These are phyloP conservation scores for Stomatorhinus ivindoensis DNA, from an alignment of 2,113 vertebrate species.

Conservation along the genomic window DNA sequence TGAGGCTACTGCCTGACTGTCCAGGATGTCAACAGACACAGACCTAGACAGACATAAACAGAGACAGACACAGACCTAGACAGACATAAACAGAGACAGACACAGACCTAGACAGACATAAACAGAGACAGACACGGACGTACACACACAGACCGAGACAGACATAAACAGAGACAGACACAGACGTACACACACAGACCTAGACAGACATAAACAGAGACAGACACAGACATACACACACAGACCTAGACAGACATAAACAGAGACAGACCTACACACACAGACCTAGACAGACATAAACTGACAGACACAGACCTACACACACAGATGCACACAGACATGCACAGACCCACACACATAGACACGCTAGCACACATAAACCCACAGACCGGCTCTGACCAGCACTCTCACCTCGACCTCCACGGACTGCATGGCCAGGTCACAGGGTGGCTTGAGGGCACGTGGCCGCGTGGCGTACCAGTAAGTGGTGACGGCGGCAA, in stretches of 20 bases:
- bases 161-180: too few species aligned
- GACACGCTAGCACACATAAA: not conserved
- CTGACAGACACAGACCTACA: not conserved
- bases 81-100: too few species aligned
- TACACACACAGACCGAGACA: not conserved
- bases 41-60: too few species aligned
- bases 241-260: too few species aligned
- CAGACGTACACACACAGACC: not conserved
- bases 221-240: too few species aligned
- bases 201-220: not conserved
- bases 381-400: not conserved
- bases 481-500: conserved; percentile 88
- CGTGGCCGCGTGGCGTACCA: conserved; percentile 85
- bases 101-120: too few species aligned
- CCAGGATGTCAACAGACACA: not conserved
- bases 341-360: not conserved
- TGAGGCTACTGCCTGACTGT: not conserved
- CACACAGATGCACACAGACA: not conserved
- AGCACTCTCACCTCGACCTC: conserved; percentile 68
- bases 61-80: not conserved
- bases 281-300: too few species aligned
- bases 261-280: not conserved
- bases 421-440: conserved; percentile 81
- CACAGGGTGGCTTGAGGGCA: conserved; percentile 80
- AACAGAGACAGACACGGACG: too few species aligned